Evolutionary conservation across 1,140 invertebrate genomes (phyloP).

Genomic region (Macrobrachium rosenbergii): DNA sequence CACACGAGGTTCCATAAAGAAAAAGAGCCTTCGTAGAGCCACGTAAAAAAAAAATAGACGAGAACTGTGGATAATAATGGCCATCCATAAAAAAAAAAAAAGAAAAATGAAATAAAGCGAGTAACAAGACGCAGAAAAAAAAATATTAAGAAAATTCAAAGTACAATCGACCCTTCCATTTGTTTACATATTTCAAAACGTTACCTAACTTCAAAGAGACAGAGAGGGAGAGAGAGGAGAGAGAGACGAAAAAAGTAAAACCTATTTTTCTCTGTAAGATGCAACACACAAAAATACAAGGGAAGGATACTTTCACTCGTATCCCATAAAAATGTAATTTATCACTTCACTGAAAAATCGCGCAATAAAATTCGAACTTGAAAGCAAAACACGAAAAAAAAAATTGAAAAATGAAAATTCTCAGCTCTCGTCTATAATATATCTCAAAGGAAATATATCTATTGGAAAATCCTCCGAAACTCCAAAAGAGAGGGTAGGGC

Average conservation of each 20-base stretch:
- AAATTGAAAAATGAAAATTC: not conserved
- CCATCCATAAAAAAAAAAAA: no score
- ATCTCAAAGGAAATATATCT: not conserved
- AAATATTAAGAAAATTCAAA: no score
- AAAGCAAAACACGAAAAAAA: not conserved
- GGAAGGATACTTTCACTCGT: conserved; percentile 5
- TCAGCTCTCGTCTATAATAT: not conserved
- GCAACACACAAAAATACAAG: not conserved
- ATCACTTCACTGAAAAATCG: not conserved
- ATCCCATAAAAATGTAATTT: not conserved
- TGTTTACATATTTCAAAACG: not conserved
- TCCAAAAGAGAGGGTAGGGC: conserved; percentile 10
- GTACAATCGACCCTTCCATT: no score
- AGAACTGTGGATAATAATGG: no score
- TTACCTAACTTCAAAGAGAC: not conserved
- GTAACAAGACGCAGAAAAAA: no score
- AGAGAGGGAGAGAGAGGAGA: conserved; percentile 9
- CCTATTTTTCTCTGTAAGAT: not conserved
- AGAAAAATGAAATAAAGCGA: no score
- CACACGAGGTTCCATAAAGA: no score
- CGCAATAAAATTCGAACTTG: no score
- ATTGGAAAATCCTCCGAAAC: conserved; percentile 37
- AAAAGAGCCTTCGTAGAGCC: no score
- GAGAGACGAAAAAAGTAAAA: not conserved
- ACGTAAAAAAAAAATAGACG: no score